Evolutionary conservation across 2,888 invertebrate species (phyloP), one percentile per base, ranked within the genome.

Genomic region (Iselma pallidipennis): DNA sequence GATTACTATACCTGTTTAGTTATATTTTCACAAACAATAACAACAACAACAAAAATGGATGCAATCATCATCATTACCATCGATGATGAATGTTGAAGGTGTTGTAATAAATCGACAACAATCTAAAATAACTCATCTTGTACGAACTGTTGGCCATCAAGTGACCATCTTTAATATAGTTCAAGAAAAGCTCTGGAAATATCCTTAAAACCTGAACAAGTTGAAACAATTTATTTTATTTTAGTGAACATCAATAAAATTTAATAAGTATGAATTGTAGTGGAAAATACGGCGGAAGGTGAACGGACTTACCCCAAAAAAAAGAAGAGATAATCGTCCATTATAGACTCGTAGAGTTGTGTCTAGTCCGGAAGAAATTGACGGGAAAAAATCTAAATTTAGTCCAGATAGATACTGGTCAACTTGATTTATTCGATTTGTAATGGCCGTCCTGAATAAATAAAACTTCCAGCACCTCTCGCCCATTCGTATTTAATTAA

Each of bases 401-500:
- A 37, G 16, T n/a, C n/a, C n/a, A n/a, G n/a, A n/a, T n/a, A n/a
- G n/a, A n/a, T 37, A 37, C 9, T 16, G 16, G 16, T 37, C 37
- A 16, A 16, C 37, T 16, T 37, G 37, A 37, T 37, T 37, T 37
- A 37, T 37, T 7, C n/a, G 6, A 7, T 7, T 16, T 2, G 37
- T 16, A 37, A 16, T 9, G 16, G 37, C 6, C 7, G 37, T 37
- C 37, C 37, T 37, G 37, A 37, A 37, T 37, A 37, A 37, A 37
- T 37, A 37, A 37, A 37, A 16, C 16, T 4, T 7, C 37, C 14
- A 37, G 16, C 37, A 6, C 37, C 16, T 37, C 2, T 33, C 31
- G n/a, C n/a, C n/a, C 4, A 33, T 37, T 37, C 45, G 59, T 54
- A 21, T 28, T 55, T 59, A 59, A 59, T 59, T 59, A 55, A 55